These are phyloP conservation scores for Amblyjoppa proteus DNA, from an alignment of 2,888 invertebrate species.

Conservation along the genomic window DNA sequence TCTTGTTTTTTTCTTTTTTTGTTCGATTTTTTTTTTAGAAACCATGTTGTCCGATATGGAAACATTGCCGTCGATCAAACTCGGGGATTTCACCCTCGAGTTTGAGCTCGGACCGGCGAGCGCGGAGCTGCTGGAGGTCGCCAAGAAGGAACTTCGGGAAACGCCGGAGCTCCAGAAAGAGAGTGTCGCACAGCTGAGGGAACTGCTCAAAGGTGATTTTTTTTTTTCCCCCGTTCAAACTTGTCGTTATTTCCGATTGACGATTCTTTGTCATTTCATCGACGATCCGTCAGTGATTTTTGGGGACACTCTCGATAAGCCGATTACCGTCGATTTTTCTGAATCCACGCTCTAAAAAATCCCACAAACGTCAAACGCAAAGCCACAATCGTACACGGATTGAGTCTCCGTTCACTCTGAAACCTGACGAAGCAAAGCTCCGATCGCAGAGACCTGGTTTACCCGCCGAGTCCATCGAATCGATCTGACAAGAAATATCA, in stretches of 20 bases:
- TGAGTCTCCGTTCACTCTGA: neutral
- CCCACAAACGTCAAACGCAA: neutral
- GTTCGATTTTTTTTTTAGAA: constrained; percentile 80
- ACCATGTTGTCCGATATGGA: constrained; percentile 91
- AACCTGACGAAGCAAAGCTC: neutral
- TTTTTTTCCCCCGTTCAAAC: neutral
- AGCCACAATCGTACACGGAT: neutral
- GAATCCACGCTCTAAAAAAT: neutral
- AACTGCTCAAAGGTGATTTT: constrained; percentile 88
- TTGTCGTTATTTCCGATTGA: constrained; percentile 10
- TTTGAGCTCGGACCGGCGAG: constrained; percentile 90
- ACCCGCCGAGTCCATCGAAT: neutral
- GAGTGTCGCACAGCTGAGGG: constrained; percentile 87
- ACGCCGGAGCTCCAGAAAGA: constrained; percentile 88
- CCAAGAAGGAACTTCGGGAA: constrained; percentile 89
- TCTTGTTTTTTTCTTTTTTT: neutral
- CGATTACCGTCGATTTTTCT: neutral
- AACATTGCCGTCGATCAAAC: constrained; percentile 88
- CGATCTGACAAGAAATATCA: neutral
- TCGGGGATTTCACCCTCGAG: constrained; percentile 88
- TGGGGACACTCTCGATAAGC: no score
- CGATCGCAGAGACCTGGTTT: neutral
- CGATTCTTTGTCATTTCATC: neutral
- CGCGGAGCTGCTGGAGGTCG: constrained; percentile 89
- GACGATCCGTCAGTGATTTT: neutral